These are phyloP conservation scores for Leucoraja ocellata DNA, from an alignment of 2,797 vertebrate genomes.

Conservation along the genomic window DNA sequence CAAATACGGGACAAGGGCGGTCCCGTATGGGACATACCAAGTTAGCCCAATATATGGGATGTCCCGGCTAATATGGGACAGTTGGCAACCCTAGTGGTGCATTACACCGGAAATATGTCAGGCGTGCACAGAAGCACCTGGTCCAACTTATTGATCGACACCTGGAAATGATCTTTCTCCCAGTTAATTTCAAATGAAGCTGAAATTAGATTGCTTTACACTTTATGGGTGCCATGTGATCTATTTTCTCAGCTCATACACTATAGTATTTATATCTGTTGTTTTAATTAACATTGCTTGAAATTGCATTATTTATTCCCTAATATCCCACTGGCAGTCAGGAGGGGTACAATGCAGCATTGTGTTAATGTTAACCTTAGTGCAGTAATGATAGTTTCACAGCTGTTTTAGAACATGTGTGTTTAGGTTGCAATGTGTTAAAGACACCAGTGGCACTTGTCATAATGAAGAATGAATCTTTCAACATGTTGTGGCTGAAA, in stretches of 20 bases:
- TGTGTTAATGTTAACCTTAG: constrained; percentile 20
- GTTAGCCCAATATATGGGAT: too few species aligned
- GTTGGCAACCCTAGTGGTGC: too few species aligned
- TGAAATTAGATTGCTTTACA: too few species aligned
- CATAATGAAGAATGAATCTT: constrained; percentile 40
- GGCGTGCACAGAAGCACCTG: too few species aligned
- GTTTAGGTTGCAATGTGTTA: constrained; percentile 41
- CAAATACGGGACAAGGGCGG: too few species aligned
- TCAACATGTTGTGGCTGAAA: constrained; percentile 38
- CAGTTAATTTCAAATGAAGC: too few species aligned
- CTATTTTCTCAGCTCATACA: background rate
- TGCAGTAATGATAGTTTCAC: background rate
- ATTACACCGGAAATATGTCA: too few species aligned
- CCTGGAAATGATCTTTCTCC: too few species aligned
- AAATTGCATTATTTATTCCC: background rate
- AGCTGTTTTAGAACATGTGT: constrained; percentile 31
- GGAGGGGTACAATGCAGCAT: background rate
- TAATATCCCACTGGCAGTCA: background rate
- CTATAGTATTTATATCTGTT: background rate
- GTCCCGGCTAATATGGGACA: too few species aligned
- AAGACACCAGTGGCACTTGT: constrained; percentile 40
- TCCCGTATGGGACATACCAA: too few species aligned
- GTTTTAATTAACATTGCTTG: background rate
- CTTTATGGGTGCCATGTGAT: too few species aligned
- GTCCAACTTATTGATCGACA: too few species aligned